Percentiles rank a stretch among this genome's conserved stretches.
phyloP scores from a whole-genome alignment of 1,140 invertebrate species.

The Matsumurasca onukii region DNA sequence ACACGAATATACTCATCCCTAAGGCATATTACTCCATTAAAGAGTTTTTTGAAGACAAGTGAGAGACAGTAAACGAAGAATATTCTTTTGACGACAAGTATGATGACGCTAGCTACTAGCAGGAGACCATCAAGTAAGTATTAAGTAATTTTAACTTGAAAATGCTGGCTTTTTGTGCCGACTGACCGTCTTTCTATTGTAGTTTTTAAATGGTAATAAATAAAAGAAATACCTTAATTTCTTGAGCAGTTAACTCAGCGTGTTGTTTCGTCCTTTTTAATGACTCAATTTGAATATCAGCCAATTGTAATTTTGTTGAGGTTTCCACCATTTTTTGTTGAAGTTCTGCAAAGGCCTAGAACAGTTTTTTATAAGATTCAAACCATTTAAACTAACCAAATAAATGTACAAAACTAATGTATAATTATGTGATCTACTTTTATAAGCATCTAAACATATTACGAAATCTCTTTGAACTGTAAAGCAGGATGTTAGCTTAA shows the following conservation, averaged over 20 bases:
- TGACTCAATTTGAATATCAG: slow-evolving; percentile 75
- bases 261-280: slow-evolving; percentile 68
- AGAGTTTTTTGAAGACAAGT: background rate
- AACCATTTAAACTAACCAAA: background rate
- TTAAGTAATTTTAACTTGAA: background rate
- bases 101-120: background rate
- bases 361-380: slow-evolving; percentile 5
- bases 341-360: slow-evolving; percentile 76
- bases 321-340: slow-evolving; percentile 83
- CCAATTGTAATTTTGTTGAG: slow-evolving; percentile 73
- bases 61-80: background rate
- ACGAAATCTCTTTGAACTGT: no score
- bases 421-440: no score
- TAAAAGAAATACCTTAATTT: slow-evolving; percentile 53
- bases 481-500: no score
- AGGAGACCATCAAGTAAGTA: background rate
- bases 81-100: background rate
- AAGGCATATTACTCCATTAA: no score
- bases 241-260: slow-evolving; percentile 67
- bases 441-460: no score
- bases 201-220: background rate
- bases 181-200: background rate
- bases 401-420: background rate
- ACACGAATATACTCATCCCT: no score
- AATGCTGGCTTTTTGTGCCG: background rate